Evolutionary conservation across 2,888 invertebrate genomes (phyloP), one percentile per base, ranked within the genome.

Genomic region (Cephus pulcher): DNA sequence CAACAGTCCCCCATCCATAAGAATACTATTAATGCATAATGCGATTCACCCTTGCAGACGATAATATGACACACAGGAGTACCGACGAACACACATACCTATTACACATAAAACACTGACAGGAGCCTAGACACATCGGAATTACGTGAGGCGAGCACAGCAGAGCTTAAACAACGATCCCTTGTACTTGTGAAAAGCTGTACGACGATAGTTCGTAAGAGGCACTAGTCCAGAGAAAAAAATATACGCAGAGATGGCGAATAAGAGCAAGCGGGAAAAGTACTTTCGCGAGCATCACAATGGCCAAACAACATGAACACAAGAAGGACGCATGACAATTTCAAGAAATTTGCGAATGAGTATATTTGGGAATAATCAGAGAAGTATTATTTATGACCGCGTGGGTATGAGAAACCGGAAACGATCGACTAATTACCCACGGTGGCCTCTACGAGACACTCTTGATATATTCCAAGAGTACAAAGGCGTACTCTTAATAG

Each of bases 1-100:
- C 87, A 85, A 90, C 85, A 87, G 85, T 89, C 86, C 86, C 87
- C 87, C 87, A 86, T 88, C 88, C 86, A 88, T 89, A 88, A 88
- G 84, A 86, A 86, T 86, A 87, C 34, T 88, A 88, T 89, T 87
- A 88, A 88, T 85, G 85, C 89, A 88, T 88, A 87, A 89, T 88
- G 85, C 86, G 87, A 84, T 86, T 82, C 81, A 86, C 83, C 80
- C 81, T 85, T 84, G 82, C 84, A 85, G 83, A 86, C 40, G 40
- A 84, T 84, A 85, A 85, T 80, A 78, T 82, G 84, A 80, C 79
- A 83, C 79, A 76, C 79, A 80, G 80, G 77, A 74, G 69, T 80
- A 80, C 68, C 69, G 69, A 73, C 40, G 75, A 71, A 71, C 32
- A 40, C 75, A 71, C 68, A 35, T 23, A 56, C 56, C 56, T 23